Base-by-base conservation (phyloP, 1,140 invertebrate species). In the Aphaenogaster ashmeadi region DNA sequence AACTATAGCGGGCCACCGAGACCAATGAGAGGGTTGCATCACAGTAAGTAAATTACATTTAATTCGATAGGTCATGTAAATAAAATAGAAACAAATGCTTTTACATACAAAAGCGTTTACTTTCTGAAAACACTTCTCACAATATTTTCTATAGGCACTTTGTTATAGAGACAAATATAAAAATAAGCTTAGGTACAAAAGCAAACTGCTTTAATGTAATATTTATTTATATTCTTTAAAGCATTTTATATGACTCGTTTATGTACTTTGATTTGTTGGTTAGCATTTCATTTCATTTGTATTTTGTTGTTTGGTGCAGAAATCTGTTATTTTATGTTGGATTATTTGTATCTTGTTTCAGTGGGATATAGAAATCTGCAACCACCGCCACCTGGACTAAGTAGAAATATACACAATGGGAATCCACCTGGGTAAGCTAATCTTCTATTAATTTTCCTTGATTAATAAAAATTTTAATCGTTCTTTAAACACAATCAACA, bases 21-120 rank as follows among this genome's bases (percentile, higher is more conserved):
- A 84, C 93, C 94, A 18, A 94, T 95, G 88, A 90, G 95, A 81
- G 95, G 95, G 69, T 93, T 96, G 90, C 94, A 95, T 85, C 95
- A 93, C 83, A 80, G 94, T 95, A 83, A 94, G 94, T 92, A 88
- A 83, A 5, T 66, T 60, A 8, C 6, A 13, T 21, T 71, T 36
- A 18, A 66, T 86, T 47, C 7, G 0, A 18, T 11, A 72, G 8
- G n/a, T 33, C 18, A 56, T 33, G 8, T 58, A 13, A 21, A 50
- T 7, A 62, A 66, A 78, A 18, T 11, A 18, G n/a, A 41, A 11
- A 5, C 2, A 21, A 36, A 33, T 4, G 13, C 13, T 36, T 79
- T 64, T n/a, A 72, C 62, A 36, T 21, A 58, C 13, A 77, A 21
- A 69, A 15, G 2, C 4, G 1, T 66, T 41, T n/a, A 8, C n/a